phyloP scores from a whole-genome alignment of 53 echinoderm and acorn worm genomes.

The Hippasteria phrygiana region DNA sequence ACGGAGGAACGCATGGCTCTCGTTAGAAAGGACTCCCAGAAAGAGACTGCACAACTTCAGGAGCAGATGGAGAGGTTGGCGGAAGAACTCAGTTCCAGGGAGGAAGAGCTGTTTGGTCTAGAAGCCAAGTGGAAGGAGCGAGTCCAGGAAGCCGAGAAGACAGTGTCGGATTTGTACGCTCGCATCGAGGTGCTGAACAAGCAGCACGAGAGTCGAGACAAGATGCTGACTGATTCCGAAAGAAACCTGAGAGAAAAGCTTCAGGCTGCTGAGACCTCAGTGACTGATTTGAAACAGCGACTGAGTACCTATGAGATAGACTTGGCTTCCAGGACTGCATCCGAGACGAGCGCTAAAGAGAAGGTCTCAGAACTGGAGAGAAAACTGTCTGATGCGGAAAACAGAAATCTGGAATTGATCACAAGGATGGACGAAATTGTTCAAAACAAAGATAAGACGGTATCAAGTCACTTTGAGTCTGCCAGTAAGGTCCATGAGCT shows the following conservation, averaged over 20 bases:
- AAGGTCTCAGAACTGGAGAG: constrained; percentile 68
- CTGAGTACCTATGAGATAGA: constrained; percentile 60
- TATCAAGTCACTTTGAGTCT: constrained; percentile 85
- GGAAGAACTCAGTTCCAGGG: constrained; percentile 29
- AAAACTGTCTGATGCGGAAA: constrained; percentile 71
- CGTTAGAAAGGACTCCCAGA: constrained; percentile 64
- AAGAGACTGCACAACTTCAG: constrained; percentile 68
- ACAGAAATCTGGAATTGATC: constrained; percentile 78
- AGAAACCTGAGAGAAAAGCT: constrained; percentile 58
- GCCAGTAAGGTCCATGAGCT: constrained; percentile 89
- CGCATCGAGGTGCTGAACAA: constrained; percentile 73
- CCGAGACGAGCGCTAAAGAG: constrained; percentile 55
- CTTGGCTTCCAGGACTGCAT: constrained; percentile 35
- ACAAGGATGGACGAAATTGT: constrained; percentile 87
- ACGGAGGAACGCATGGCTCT: constrained; percentile 83
- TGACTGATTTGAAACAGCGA: constrained; percentile 50
- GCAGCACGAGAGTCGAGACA: constrained; percentile 75
- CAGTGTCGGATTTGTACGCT: constrained; percentile 67
- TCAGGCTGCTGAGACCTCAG: constrained; percentile 40
- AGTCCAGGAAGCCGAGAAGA: constrained; percentile 67
- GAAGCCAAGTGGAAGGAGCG: constrained; percentile 45
- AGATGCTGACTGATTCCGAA: constrained; percentile 61
- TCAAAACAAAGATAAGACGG: constrained; percentile 78
- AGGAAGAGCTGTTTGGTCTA: constrained; percentile 29
- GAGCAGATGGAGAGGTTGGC: constrained; percentile 68